A percentile compares a stretch with the other conserved stretches of the same genome.
phyloP scores from a whole-genome alignment of 2,888 invertebrate genomes.

The Eubasilissa splendida region DNA sequence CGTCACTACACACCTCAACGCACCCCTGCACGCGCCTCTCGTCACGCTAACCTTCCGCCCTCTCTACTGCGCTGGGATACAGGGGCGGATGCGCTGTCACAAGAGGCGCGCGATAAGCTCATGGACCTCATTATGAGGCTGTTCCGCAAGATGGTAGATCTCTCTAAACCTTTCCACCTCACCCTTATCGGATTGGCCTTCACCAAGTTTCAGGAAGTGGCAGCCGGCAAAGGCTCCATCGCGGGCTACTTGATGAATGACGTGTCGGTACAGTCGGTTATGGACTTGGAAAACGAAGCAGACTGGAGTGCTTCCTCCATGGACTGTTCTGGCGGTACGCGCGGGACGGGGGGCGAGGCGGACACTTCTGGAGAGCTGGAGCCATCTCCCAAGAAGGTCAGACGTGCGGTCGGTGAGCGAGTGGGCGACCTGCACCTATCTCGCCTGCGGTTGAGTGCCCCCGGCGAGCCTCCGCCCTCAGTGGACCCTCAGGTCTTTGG shows the following conservation, averaged over 20 bases:
- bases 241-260: constrained; percentile 84
- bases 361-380: constrained; percentile 74
- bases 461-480: constrained; percentile 72
- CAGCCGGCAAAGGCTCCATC: constrained; percentile 80
- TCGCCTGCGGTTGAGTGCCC: constrained; percentile 23
- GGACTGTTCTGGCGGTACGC: constrained; percentile 5
- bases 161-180: constrained; percentile 83
- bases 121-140: constrained; percentile 81
- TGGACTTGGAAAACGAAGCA: constrained; percentile 76
- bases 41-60: constrained; percentile 82
- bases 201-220: constrained; percentile 84
- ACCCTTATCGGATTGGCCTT: constrained; percentile 87
- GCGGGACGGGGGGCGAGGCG: constrained; percentile 63
- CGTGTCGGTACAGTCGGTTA: constrained; percentile 84
- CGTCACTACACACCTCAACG: constrained; percentile 80
- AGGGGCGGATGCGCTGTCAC: constrained; percentile 69
- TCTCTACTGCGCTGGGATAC: constrained; percentile 73
- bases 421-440: constrained; percentile 45
- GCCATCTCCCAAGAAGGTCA: constrained; percentile 83
- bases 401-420: constrained; percentile 71
- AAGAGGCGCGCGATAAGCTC: constrained; percentile 77
- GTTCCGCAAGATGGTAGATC: constrained; percentile 82
- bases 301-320: constrained; percentile 62
- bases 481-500: constrained; percentile 80
- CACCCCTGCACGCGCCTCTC: constrained; percentile 80